phyloP scores from a whole-genome alignment of 2,888 invertebrate genomes.

The Drosophila mimica region DNA sequence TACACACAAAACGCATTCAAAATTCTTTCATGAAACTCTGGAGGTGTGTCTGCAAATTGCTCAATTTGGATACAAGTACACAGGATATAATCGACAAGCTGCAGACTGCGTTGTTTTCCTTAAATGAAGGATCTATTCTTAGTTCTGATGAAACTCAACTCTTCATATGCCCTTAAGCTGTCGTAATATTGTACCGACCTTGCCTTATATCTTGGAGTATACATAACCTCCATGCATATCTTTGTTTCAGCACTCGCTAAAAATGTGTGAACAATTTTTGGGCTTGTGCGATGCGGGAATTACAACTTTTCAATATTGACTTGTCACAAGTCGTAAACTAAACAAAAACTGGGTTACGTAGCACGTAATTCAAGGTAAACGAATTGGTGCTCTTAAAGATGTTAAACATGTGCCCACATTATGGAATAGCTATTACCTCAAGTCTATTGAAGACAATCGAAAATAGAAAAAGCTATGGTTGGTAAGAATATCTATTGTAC shows the following conservation, averaged over 20 bases:
- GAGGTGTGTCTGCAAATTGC: constrained; percentile 40
- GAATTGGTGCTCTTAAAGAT: constrained; percentile 10
- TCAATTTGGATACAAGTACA: constrained; percentile 8
- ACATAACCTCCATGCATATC: constrained; percentile 17
- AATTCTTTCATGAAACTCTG: constrained; percentile 59
- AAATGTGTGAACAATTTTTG: constrained; percentile 64
- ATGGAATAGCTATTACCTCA: constrained; percentile 17
- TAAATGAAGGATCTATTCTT: background rate
- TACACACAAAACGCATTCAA: constrained; percentile 20
- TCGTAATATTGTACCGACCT: background rate
- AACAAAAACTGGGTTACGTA: constrained; percentile 53
- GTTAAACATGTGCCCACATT: constrained; percentile 4
- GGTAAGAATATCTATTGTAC: constrained; percentile 21
- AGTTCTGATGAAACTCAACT: background rate
- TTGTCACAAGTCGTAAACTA: constrained; percentile 63
- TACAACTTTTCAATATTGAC: constrained; percentile 58
- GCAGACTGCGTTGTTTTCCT: background rate
- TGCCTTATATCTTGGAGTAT: constrained; percentile 2
- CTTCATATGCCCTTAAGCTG: background rate
- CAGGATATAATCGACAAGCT: background rate
- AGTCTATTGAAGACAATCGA: background rate
- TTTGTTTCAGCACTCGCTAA: constrained; percentile 31
- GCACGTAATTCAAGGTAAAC: constrained; percentile 42
- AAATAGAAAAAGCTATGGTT: constrained; percentile 2
- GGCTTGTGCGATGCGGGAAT: constrained; percentile 64